phyloP scores from a whole-genome alignment of 2,888 invertebrate species.

The Capitulum mitella region DNA sequence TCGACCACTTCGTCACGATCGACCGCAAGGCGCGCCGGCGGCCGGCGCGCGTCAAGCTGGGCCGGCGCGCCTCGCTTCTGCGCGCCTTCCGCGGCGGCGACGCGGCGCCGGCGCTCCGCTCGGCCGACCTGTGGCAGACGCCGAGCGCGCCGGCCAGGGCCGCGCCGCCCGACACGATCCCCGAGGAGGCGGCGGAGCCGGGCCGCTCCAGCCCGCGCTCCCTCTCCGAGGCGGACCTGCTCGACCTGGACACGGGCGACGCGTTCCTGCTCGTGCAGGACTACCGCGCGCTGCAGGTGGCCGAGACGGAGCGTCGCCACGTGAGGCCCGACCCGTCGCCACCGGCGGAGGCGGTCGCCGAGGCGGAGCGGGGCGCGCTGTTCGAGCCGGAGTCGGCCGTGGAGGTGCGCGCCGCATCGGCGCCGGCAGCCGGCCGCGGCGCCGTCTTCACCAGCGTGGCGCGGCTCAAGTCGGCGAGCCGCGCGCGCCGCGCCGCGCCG shows the following conservation, averaged over 20 bases:
- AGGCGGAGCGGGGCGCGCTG: background rate
- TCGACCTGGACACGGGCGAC: background rate
- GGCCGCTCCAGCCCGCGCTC: conserved; percentile 6
- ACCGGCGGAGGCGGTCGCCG: background rate
- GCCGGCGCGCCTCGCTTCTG: background rate
- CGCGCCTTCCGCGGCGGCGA: background rate
- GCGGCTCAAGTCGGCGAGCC: background rate
- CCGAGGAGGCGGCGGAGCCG: background rate
- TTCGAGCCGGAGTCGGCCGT: background rate
- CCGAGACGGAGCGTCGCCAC: background rate
- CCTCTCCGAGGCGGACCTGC: background rate
- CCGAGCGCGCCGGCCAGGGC: background rate
- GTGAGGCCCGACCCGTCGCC: background rate
- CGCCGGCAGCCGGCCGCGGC: too few species aligned
- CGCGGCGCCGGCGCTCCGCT: background rate
- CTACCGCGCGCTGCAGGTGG: background rate
- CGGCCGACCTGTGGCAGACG: background rate
- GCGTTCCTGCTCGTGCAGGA: conserved; percentile 10
- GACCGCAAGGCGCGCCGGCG: conserved; percentile 12
- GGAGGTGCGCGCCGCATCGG: background rate
- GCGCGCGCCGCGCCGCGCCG: background rate
- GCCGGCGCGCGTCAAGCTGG: background rate
- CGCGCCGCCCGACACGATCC: background rate
- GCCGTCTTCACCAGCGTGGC: background rate
- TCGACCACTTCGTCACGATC: conserved; percentile 19